phyloP scores from a whole-genome alignment of 2,113 vertebrate species.

The Chascanopsetta lugubris region DNA sequence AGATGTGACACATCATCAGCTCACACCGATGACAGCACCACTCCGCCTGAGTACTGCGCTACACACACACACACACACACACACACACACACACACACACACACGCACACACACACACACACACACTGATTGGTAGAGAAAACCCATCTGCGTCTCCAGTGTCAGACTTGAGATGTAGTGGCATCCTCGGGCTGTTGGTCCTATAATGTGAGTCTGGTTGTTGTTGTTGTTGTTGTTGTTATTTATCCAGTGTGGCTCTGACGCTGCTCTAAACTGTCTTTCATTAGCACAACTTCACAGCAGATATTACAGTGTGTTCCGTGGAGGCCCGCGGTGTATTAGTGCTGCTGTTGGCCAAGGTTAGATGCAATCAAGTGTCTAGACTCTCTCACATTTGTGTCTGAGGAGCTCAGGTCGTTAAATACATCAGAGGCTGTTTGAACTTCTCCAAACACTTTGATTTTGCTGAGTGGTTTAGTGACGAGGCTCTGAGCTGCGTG shows the following conservation, averaged over 20 bases:
- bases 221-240: slow-evolving; percentile 37
- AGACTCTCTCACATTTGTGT: neutral
- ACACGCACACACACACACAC: neutral
- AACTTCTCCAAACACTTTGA: neutral
- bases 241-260: slow-evolving; percentile 42
- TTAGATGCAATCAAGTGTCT: slow-evolving; percentile 5
- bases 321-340: neutral
- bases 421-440: neutral
- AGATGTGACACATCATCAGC: slow-evolving; percentile 63
- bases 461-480: too few species aligned
- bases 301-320: neutral
- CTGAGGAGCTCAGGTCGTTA: neutral
- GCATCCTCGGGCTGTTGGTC: slow-evolving; percentile 15
- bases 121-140: slow-evolving; percentile 31
- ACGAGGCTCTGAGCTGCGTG: too few species aligned
- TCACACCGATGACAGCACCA: slow-evolving; percentile 51
- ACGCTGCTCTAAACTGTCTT: slow-evolving; percentile 34
- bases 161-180: slow-evolving; percentile 43
- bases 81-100: slow-evolving; percentile 9
- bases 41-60: slow-evolving; percentile 50
- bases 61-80: slow-evolving; percentile 3
- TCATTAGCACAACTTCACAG: slow-evolving; percentile 15
- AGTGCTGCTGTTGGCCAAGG: slow-evolving; percentile 2
- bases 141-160: slow-evolving; percentile 26
- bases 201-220: slow-evolving; percentile 19